Evolutionary conservation across 2,888 invertebrate genomes (phyloP).

Genomic region (Atethmia centrago): DNA sequence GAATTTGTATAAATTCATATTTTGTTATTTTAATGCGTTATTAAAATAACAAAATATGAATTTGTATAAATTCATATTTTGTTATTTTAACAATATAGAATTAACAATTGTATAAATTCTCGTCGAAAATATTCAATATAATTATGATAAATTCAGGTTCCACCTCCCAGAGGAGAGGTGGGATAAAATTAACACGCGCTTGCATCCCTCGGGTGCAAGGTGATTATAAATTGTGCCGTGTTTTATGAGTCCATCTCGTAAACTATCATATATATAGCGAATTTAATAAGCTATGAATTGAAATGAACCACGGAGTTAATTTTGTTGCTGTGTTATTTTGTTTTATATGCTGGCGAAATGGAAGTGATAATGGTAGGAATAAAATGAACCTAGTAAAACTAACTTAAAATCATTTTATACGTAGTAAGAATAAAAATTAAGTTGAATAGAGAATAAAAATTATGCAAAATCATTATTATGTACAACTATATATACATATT

Average conservation of each 20-base stretch:
- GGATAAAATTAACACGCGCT: constrained; percentile 53
- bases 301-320: constrained; percentile 49
- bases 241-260: constrained; percentile 54
- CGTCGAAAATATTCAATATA: constrained; percentile 51
- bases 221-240: constrained; percentile 56
- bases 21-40: no score
- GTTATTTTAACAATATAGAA: no score
- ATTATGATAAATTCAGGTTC: constrained; percentile 48
- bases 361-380: background rate
- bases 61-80: no score
- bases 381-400: background rate
- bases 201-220: constrained; percentile 58
- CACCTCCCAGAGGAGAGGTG: constrained; percentile 31
- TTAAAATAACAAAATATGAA: no score
- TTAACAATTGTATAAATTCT: no score
- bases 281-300: constrained; percentile 57
- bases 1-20: constrained; percentile 25
- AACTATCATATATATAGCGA: constrained; percentile 50
- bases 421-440: background rate
- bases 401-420: background rate
- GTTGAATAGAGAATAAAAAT: no score
- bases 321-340: constrained; percentile 29
- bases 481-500: no score
- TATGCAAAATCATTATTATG: no score
- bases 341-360: background rate